Conservation (phyloP, 2,888 invertebrate genomes). For the Hedya salicella region DNA sequence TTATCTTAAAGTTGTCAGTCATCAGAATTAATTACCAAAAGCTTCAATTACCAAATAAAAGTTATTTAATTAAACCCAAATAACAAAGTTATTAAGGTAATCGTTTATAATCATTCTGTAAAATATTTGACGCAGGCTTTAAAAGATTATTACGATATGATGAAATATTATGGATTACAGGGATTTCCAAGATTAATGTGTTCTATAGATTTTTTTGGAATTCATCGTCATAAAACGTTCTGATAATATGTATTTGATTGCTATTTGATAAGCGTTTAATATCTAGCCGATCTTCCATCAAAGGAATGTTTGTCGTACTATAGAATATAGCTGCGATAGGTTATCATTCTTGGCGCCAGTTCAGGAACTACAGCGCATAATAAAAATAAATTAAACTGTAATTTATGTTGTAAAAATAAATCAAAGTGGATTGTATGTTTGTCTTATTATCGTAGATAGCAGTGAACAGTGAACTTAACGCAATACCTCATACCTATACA, state of each 20-base stretch:
- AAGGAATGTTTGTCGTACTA: conserved; percentile 4
- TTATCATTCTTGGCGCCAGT: conserved; percentile 31
- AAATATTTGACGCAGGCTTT: not conserved
- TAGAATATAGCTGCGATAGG: conserved; percentile 5
- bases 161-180: not conserved
- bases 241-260: not conserved
- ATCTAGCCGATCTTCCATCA: not conserved
- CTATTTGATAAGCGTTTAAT: not conserved
- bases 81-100: too few relatives aligned
- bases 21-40: too few relatives aligned
- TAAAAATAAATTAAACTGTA: not conserved
- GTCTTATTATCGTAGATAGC: not conserved
- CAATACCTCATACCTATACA: conserved; percentile 17
- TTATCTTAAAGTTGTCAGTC: too few relatives aligned
- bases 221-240: conserved; percentile 15
- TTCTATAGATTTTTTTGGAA: conserved; percentile 2
- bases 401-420: conserved; percentile 22
- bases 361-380: conserved; percentile 2
- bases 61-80: too few relatives aligned
- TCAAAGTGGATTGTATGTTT: conserved; percentile 8
- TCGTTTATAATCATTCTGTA: too few relatives aligned
- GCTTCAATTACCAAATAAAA: too few relatives aligned
- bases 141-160: not conserved
- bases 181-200: conserved; percentile 21
- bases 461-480: conserved; percentile 27